Conservation (phyloP, 2,888 invertebrate genomes). For the Sesamia inferens region DNA sequence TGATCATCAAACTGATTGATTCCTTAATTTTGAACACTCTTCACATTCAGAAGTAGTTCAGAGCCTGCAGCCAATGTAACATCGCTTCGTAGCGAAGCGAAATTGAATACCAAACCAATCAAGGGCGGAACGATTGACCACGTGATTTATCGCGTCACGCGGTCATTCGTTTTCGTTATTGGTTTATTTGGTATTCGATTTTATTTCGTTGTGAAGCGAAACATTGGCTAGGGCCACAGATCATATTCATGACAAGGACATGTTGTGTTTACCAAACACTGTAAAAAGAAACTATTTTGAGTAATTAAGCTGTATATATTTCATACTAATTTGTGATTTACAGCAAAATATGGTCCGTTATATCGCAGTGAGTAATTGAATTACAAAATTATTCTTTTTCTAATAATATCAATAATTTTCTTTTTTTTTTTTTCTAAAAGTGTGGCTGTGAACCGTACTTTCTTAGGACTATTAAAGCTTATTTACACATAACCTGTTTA, state of each 20-base stretch:
- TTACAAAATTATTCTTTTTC: slow-evolving; percentile 3
- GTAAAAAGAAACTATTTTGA: not conserved
- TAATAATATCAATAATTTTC: slow-evolving; percentile 1
- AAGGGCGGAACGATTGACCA: too few species aligned
- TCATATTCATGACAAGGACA: not conserved
- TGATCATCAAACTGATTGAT: not conserved
- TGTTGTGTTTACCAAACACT: not conserved
- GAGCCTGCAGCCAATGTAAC: too few species aligned
- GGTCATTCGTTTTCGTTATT: too few species aligned
- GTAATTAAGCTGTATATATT: not conserved
- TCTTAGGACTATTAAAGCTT: not conserved
- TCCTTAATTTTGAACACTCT: too few species aligned
- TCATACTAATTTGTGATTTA: slow-evolving; percentile 65
- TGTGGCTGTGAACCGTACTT: slow-evolving; percentile 3
- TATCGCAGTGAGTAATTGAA: slow-evolving; percentile 81
- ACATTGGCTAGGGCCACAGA: too few species aligned
- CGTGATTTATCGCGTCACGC: too few species aligned
- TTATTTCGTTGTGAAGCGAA: too few species aligned
- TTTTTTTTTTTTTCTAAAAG: slow-evolving; percentile 35
- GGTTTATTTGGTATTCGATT: too few species aligned
- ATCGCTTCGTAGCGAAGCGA: too few species aligned
- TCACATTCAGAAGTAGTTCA: not conserved
- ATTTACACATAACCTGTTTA: not conserved
- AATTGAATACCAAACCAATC: too few species aligned
- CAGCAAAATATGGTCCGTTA: slow-evolving; percentile 80